Base-by-base conservation (phyloP, 2,797 vertebrate species). In the Okamejei kenojei region DNA sequence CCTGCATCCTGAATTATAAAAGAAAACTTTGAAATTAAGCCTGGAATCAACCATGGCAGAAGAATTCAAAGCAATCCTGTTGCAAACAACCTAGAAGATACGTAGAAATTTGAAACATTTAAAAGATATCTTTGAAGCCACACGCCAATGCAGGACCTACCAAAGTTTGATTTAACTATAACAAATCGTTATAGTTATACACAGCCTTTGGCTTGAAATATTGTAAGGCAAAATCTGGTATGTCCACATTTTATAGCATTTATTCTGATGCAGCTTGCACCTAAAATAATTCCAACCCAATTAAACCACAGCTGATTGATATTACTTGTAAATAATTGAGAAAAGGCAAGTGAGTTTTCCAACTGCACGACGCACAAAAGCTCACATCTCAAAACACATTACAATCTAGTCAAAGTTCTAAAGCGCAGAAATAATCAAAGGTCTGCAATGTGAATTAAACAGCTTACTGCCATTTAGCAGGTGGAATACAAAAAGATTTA, bases 191-290 rank as follows among this genome's bases (percentile, higher is more conserved):
- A 92, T 45, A 76, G 45, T 76, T 92, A 76, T 76, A 54, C 90
- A 76, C 71, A 54, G 71, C 90, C 65, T 92, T 92, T 92, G 90
- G 71, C 26, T 38, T 92, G 90, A 92, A 92, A 92, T 71, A 76
- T 74, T 91, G 38, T 92, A 92, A 92, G 90, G 90, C 90, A 76
- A 76, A 92, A 92, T 92, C 73, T 92, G 65, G 26, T 74, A 92
- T 58, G 90, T 45, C 71, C 90, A 54, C 90, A 92, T 92, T n/a
- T 45, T 76, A n/a, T 45, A 76, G 45, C 71, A 76, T 11, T 13
- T 74, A 92, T 76, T 71, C 38, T 74, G 90, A 92, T 92, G 71
- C 71, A 92, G 76, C 73, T 92, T 92, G 26, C 73, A 54, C 38
- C 38, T 35, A 73, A 54, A 45, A 92, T 13, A 92, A 58, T 54